Base-by-base conservation (phyloP, 2,888 invertebrate species). In the Lordiphosa andalusiaca region DNA sequence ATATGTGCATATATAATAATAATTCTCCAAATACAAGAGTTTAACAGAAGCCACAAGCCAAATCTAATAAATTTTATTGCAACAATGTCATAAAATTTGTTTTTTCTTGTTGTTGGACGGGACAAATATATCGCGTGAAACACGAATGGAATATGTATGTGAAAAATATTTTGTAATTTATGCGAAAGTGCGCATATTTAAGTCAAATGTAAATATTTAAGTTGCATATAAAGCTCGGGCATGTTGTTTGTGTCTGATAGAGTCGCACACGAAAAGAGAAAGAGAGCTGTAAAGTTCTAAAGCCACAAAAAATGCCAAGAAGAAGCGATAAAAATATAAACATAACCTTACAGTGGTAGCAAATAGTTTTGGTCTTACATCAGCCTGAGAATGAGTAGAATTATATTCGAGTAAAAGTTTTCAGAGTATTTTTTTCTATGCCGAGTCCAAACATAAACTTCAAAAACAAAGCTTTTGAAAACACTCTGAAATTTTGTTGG, bases 181-280 rank as follows among this genome's bases (percentile, higher is more conserved):
- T 77, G 84, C 66, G 61, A 77, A 81, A 68, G 73, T 84, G 63
- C 78, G 84, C 74, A 77, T 77, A 84, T 81, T 77, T 81, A 77
- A 77, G 84, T 84, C 60, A 62, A 73, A 77, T 81, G 84, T 84
- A 77, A 77, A 77, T 84, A 77, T 77, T 81, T 84, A 81, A 77
- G 75, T 77, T 77, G 53, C 65, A 71, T 83, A 68, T 65, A 71
- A 74, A 82, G 74, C 81, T 44, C 61, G 75, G 54, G 69, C 63
- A 61, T 62, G 54, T 72, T 75, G 76, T 63, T 61, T 72, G 75
- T 66, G 65, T 67, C 84, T 62, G 71, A 81, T 76, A 67, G 77
- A 76, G 77, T 46, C 40, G 33, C 42, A 51, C 37, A n/a, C 38
- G 44, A 52, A 60, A 33, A 44, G 36, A 7, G 30, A n/a, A 12